A percentile compares a stretch with the other conserved stretches of the same genome.
Conservation (phyloP, 2,888 invertebrate genomes). For the Eilema griseolum region DNA sequence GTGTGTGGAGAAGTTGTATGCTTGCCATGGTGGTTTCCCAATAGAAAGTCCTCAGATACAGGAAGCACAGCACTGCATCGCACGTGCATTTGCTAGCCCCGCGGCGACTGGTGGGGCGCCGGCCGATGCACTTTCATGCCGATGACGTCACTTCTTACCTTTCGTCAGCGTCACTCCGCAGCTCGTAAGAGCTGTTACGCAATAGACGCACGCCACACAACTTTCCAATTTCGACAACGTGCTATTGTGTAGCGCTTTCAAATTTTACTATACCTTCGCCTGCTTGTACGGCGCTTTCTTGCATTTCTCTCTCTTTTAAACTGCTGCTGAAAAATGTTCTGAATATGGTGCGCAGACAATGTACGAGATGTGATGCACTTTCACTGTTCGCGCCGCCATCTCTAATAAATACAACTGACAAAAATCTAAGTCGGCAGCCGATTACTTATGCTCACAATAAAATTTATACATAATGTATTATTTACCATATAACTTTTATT, state of each 20-base stretch:
- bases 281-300: slow-evolving; percentile 80
- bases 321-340: slow-evolving; percentile 82
- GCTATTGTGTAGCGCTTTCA: slow-evolving; percentile 87
- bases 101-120: slow-evolving; percentile 68
- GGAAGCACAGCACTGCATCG: slow-evolving; percentile 74
- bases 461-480: background rate
- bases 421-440: background rate
- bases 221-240: slow-evolving; percentile 87
- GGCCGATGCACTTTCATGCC: slow-evolving; percentile 86
- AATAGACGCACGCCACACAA: slow-evolving; percentile 83
- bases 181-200: slow-evolving; percentile 84
- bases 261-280: slow-evolving; percentile 83
- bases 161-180: slow-evolving; percentile 83
- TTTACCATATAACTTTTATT: background rate
- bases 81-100: slow-evolving; percentile 62
- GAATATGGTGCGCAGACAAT: slow-evolving; percentile 74
- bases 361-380: slow-evolving; percentile 80
- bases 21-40: slow-evolving; percentile 75
- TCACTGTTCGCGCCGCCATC: slow-evolving; percentile 74
- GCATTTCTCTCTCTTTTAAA: slow-evolving; percentile 79
- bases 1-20: slow-evolving; percentile 68
- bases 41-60: slow-evolving; percentile 84
- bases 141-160: slow-evolving; percentile 83
- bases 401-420: slow-evolving; percentile 48
- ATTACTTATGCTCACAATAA: background rate